Percentiles rank a stretch among this genome's conserved stretches.
Conservation (phyloP, 2,888 invertebrate species). For the Oxytorus armatus region DNA sequence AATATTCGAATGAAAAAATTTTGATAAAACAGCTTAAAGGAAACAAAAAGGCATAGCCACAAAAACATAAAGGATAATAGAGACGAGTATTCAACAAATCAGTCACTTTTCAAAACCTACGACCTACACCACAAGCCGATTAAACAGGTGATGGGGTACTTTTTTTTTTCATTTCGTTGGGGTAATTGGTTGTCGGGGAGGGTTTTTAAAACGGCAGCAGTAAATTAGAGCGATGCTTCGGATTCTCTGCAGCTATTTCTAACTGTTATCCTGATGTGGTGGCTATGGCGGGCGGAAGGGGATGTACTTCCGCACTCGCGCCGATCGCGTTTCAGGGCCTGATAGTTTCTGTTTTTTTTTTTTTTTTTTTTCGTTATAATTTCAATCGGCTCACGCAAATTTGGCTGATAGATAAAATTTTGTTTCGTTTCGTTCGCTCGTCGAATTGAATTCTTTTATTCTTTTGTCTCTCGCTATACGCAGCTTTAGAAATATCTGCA, state of each 20-base stretch:
- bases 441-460: conserved; percentile 30
- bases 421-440: conserved; percentile 48
- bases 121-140: conserved; percentile 81
- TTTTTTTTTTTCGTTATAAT: conserved; percentile 65
- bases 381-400: conserved; percentile 60
- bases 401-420: conserved; percentile 41
- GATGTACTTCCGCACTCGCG: conserved; percentile 34
- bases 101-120: conserved; percentile 77
- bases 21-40: conserved; percentile 49
- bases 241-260: conserved; percentile 65
- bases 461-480: conserved; percentile 61
- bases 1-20: conserved; percentile 62
- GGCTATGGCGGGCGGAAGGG: conserved; percentile 53
- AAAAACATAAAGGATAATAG: conserved; percentile 67
- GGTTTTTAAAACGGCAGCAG: conserved; percentile 58
- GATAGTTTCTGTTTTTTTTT: conserved; percentile 72
- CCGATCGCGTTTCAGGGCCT: conserved; percentile 69
- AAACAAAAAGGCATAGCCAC: conserved; percentile 65
- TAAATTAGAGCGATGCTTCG: conserved; percentile 62
- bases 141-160: conserved; percentile 75
- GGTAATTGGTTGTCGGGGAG: conserved; percentile 23
- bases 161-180: conserved; percentile 15
- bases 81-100: conserved; percentile 74
- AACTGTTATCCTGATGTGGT: conserved; percentile 43
- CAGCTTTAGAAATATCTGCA: conserved; percentile 83